Conservation (phyloP, 2,113 vertebrate species). For the Lathamus discolor region DNA sequence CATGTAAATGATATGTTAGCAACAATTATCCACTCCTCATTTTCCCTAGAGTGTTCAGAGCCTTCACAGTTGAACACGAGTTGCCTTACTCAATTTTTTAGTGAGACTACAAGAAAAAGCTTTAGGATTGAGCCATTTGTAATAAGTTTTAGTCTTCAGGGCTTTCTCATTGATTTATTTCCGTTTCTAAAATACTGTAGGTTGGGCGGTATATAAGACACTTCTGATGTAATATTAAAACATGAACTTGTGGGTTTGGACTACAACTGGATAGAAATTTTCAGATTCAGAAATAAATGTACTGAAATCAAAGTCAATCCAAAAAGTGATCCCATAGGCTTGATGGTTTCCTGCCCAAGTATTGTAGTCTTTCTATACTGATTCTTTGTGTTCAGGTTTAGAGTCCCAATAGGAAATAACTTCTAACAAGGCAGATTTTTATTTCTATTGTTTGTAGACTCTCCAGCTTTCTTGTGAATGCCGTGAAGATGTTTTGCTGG, state of each 20-base stretch:
- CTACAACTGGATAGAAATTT: neutral
- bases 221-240: conserved; percentile 2
- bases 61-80: neutral
- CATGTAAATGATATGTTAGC: neutral
- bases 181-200: neutral
- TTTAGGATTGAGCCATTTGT: neutral
- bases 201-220: neutral
- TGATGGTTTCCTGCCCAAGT: neutral
- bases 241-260: conserved; percentile 17
- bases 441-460: conserved; percentile 6
- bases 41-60: neutral
- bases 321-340: conserved; percentile 6
- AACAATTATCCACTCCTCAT: neutral
- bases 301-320: conserved; percentile 1
- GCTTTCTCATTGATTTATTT: neutral
- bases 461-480: neutral
- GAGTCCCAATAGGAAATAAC: neutral
- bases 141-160: neutral
- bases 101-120: neutral
- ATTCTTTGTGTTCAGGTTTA: neutral
- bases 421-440: conserved; percentile 9
- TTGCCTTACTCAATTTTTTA: neutral
- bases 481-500: neutral
- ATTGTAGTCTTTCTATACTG: neutral
- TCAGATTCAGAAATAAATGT: neutral